These are phyloP conservation scores for Brenthis ino DNA, from an alignment of 2,888 invertebrate genomes.

Conservation along the genomic window DNA sequence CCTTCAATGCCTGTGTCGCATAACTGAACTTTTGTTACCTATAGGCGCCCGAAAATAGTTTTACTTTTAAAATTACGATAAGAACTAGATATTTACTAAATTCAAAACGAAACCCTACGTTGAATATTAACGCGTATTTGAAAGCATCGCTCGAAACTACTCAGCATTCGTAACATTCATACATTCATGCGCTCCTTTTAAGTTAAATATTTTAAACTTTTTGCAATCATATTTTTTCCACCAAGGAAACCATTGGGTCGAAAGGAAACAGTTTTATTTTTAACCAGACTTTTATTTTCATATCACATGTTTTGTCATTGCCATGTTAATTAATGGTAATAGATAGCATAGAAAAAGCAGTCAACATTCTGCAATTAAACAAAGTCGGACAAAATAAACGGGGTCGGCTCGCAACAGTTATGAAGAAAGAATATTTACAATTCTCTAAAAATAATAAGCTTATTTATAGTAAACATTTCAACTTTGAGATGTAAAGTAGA, in stretches of 20 bases:
- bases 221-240: conserved; percentile 23
- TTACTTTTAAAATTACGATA: neutral
- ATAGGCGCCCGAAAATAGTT: conserved; percentile 5
- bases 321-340: conserved; percentile 33
- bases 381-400: conserved; percentile 19
- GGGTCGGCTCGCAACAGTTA: conserved; percentile 11
- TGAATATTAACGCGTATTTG: neutral
- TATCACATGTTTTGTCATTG: conserved; percentile 62
- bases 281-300: conserved; percentile 72
- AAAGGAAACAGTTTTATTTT: conserved; percentile 77
- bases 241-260: conserved; percentile 65
- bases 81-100: neutral
- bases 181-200: conserved; percentile 19
- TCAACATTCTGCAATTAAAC: conserved; percentile 58
- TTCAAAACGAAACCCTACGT: conserved; percentile 7
- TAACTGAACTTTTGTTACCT: conserved; percentile 9
- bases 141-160: conserved; percentile 1
- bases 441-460: conserved; percentile 24
- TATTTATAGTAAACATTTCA: conserved; percentile 29
- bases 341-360: conserved; percentile 52
- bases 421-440: conserved; percentile 26
- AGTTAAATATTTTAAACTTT: conserved; percentile 19
- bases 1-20: conserved; percentile 33
- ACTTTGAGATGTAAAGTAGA: conserved; percentile 16
- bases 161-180: conserved; percentile 22